Base-by-base conservation (phyloP, 2,888 invertebrate genomes). In the Tenthredo amoena region DNA sequence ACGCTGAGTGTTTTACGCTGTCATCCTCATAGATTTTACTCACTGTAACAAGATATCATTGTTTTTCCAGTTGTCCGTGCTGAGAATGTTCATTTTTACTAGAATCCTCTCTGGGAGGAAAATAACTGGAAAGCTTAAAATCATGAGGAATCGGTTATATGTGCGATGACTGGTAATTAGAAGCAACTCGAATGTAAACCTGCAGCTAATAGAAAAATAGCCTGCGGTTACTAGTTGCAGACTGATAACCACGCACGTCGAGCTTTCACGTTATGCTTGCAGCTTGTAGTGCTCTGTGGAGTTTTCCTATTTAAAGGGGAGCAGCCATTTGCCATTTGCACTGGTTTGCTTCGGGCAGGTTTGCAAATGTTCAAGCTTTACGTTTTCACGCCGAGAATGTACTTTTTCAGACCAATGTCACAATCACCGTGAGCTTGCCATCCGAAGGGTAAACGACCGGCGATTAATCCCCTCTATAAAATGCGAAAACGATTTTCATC, bases 1-100 rank as follows among this genome's bases (percentile, higher is more conserved):
- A 62, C 26, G 83, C 87, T 88, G 89, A 89, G 90, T 89, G 88
- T 90, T 90, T 90, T 90, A 90, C 87, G 87, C 89, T 88, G 89
- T 90, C 89, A 90, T 90, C 88, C 89, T 88, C 88, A 90, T 89
- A 90, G 87, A 86, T 81, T 31, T 15, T 15, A 37, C 43, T 68
- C 37, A 68, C 79, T 81, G 62, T n/a, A 83, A 68, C 15, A 43
- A 43, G 62, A 81, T 37, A 81, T 65, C 68, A 31, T 83, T 83
- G 68, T 83, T 83, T 43, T 83, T 26, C 40, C 43, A 68, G 47
- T 26, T 65, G 15, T 40, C 40, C 21, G 12, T 81, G 21, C 26
- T 21, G 18, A 65, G 50, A 47, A 47, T 68, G 47, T 83, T 82
- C 71, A 71, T 31, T 31, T 71, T 47, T 2, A 83, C 68, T 26